A percentile compares a stretch with the other conserved stretches of the same genome.
These are phyloP conservation scores for Paelopatides confundens DNA, from an alignment of 53 echinoderm and acorn worm genomes.

Conservation along the genomic window DNA sequence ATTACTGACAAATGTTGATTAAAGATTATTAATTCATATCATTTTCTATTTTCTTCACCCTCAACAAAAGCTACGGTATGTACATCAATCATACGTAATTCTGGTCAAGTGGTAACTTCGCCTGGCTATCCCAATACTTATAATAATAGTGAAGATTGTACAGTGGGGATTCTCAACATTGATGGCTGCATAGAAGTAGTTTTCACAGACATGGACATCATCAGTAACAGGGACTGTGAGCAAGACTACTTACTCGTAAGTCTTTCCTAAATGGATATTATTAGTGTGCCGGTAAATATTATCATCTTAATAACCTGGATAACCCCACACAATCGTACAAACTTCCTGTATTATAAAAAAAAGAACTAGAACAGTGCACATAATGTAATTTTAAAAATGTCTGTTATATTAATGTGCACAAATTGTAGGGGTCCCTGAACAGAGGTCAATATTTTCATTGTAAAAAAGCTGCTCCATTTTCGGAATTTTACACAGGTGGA, in stretches of 20 bases:
- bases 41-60: no score
- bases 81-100: conserved; percentile 33
- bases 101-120: conserved; percentile 72
- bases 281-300: no score
- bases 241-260: conserved; percentile 61
- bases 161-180: conserved; percentile 49
- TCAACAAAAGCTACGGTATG: conserved; percentile 46
- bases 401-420: no score
- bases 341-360: no score
- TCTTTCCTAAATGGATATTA: no score
- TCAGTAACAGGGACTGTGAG: conserved; percentile 16
- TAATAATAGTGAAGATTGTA: conserved; percentile 56
- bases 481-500: neutral
- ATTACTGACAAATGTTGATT: no score
- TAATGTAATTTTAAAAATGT: no score
- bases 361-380: no score
- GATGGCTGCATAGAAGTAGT: conserved; percentile 69
- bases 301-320: no score
- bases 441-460: neutral
- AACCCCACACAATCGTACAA: no score
- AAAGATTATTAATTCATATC: no score
- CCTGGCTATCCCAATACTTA: conserved; percentile 81
- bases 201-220: conserved; percentile 71
- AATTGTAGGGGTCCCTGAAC: no score
- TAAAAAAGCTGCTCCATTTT: neutral